Conservation (phyloP, 2,888 invertebrate species). For the Drosophila mayaguana region DNA sequence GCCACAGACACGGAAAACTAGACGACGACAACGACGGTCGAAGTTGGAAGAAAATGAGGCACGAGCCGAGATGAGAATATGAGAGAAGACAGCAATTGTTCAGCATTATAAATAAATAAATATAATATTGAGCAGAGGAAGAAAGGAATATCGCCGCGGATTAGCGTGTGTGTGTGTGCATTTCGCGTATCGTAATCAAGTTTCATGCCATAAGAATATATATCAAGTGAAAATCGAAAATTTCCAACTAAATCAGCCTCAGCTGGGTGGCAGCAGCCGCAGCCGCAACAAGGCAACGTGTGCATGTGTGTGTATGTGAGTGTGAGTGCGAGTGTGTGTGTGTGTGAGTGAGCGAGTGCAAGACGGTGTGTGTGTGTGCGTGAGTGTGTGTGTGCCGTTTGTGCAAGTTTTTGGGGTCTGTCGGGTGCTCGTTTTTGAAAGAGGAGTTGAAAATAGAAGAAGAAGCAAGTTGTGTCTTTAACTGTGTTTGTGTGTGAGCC, state of each 20-base stretch:
- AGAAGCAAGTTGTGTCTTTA: conserved; percentile 71
- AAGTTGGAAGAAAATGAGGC: conserved; percentile 64
- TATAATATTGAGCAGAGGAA: conserved; percentile 20
- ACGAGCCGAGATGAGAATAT: conserved; percentile 63
- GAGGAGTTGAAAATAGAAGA: conserved; percentile 55
- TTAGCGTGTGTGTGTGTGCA: conserved; percentile 26
- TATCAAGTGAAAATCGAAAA: conserved; percentile 73
- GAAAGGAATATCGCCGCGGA: conserved; percentile 17
- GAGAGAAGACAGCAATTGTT: conserved; percentile 47
- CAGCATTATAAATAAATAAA: conserved; percentile 54
- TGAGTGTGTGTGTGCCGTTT: conserved; percentile 37
- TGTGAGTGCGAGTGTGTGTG: conserved; percentile 20
- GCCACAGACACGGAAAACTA: conserved; percentile 58
- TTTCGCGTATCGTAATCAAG: conserved; percentile 51
- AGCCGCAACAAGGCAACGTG: conserved; percentile 54
- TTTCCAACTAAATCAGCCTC: conserved; percentile 71
- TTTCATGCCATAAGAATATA: conserved; percentile 53
- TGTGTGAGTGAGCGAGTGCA: conserved; percentile 45
- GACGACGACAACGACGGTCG: conserved; percentile 53
- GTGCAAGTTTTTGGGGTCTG: conserved; percentile 58
- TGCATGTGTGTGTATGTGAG: conserved; percentile 16
- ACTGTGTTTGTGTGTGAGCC: conserved; percentile 24
- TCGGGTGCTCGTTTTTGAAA: conserved; percentile 57
- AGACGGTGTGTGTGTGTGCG: conserved; percentile 34
- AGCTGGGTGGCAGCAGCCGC: conserved; percentile 68